Evolutionary conservation across 2,888 invertebrate species (phyloP).

Genomic region (Volucella inanis): DNA sequence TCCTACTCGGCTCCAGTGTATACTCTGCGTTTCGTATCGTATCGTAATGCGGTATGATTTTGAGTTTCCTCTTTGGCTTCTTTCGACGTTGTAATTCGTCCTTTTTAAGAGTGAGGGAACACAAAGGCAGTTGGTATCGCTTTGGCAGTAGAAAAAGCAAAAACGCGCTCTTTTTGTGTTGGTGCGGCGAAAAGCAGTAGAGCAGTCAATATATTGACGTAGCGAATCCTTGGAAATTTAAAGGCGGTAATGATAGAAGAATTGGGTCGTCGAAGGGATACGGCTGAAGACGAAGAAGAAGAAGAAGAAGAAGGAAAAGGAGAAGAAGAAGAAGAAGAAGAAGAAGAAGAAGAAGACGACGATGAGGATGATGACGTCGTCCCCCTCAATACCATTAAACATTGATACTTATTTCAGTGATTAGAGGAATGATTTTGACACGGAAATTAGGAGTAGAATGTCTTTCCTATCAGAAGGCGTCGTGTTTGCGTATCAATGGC

Average conservation of each 20-base stretch:
- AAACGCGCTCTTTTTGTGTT: slow-evolving; percentile 36
- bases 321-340: no score
- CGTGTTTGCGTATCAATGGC: slow-evolving; percentile 44
- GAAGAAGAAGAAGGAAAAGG: no score
- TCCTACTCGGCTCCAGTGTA: not conserved
- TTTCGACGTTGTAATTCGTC: slow-evolving; percentile 40
- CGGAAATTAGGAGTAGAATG: slow-evolving; percentile 56
- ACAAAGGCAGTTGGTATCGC: not conserved
- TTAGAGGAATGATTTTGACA: slow-evolving; percentile 67
- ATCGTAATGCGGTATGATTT: slow-evolving; percentile 50
- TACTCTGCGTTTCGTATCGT: not conserved
- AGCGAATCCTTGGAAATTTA: slow-evolving; percentile 56
- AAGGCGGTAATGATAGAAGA: no score
- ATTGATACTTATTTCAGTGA: slow-evolving; percentile 69
- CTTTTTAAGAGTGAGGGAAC: slow-evolving; percentile 17
- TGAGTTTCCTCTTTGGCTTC: slow-evolving; percentile 60
- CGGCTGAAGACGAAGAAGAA: no score
- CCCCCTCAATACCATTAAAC: slow-evolving; percentile 55
- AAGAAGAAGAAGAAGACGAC: no score
- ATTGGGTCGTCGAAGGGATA: no score
- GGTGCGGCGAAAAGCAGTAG: slow-evolving; percentile 24
- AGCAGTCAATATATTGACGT: not conserved
- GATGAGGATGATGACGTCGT: slow-evolving; percentile 10
- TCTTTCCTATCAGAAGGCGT: slow-evolving; percentile 11
- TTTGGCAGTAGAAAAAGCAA: slow-evolving; percentile 11